Evolutionary conservation across 2,797 vertebrate genomes (phyloP).

Genomic region (Sarcoramphus papa): DNA sequence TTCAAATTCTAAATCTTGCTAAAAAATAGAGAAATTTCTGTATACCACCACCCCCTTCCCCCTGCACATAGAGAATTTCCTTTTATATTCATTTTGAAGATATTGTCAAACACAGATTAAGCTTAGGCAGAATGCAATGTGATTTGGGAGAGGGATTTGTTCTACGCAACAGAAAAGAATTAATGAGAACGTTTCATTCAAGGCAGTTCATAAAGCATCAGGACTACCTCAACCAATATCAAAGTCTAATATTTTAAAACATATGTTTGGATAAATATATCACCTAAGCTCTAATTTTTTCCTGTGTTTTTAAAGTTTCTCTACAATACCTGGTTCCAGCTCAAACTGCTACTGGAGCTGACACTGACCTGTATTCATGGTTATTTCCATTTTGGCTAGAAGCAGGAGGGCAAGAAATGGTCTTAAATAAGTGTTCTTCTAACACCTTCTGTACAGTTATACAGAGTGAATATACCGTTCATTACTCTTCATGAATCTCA

Average conservation of each 20-base stretch:
- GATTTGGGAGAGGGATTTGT: background rate
- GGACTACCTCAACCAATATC: background rate
- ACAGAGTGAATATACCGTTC: background rate
- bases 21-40: background rate
- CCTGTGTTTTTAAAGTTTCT: background rate
- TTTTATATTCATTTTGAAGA: background rate
- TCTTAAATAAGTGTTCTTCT: background rate
- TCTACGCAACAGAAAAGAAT: background rate
- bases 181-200: background rate
- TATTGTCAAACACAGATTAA: background rate
- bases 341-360: background rate
- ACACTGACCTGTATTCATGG: background rate
- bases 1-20: background rate
- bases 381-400: background rate
- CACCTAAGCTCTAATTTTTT: background rate
- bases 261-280: background rate
- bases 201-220: background rate
- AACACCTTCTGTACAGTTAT: background rate
- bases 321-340: background rate
- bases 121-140: background rate
- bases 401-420: slow-evolving; percentile 5
- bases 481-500: background rate
- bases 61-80: background rate
- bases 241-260: background rate
- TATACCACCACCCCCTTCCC: background rate